Evolutionary conservation across 2,113 vertebrate genomes (phyloP).

Genomic region (Gasterosteus aculeatus): DNA sequence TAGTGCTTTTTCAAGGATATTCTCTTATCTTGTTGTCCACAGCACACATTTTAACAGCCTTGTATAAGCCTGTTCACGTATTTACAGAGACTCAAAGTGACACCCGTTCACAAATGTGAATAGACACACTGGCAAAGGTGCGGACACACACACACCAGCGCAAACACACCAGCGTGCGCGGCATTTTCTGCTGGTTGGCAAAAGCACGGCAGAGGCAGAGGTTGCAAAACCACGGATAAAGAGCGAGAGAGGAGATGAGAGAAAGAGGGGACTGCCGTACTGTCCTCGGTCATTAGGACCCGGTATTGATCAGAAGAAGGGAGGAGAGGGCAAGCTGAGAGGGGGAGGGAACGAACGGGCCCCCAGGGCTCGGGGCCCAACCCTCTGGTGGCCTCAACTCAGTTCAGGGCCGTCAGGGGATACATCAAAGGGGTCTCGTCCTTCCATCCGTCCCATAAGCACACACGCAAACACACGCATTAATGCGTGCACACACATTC

Average conservation of each 20-base stretch:
- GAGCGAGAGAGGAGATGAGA: slow-evolving; percentile 62
- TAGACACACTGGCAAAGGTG: slow-evolving; percentile 36
- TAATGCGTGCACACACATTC: slow-evolving; percentile 45
- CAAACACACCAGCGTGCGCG: background rate
- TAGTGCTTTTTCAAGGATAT: slow-evolving; percentile 73
- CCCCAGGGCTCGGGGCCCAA: slow-evolving; percentile 54
- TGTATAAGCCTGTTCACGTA: slow-evolving; percentile 55
- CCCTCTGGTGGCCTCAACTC: slow-evolving; percentile 72
- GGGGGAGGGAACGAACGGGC: slow-evolving; percentile 54
- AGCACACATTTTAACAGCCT: slow-evolving; percentile 68
- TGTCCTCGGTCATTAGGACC: slow-evolving; percentile 78
- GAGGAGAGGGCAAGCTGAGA: slow-evolving; percentile 51
- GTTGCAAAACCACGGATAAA: slow-evolving; percentile 50
- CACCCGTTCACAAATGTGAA: slow-evolving; percentile 49
- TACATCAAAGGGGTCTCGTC: slow-evolving; percentile 78
- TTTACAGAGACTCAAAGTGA: slow-evolving; percentile 61
- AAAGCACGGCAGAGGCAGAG: slow-evolving; percentile 33
- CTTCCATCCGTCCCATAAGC: slow-evolving; percentile 47
- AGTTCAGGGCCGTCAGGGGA: slow-evolving; percentile 67
- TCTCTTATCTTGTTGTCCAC: slow-evolving; percentile 73
- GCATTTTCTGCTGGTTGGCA: slow-evolving; percentile 39
- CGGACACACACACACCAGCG: slow-evolving; percentile 35
- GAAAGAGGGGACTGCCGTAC: slow-evolving; percentile 55
- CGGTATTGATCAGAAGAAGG: slow-evolving; percentile 79
- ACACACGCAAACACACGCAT: slow-evolving; percentile 54